Base-by-base conservation (phyloP, 2,113 vertebrate species). In the Perca schrenkii region DNA sequence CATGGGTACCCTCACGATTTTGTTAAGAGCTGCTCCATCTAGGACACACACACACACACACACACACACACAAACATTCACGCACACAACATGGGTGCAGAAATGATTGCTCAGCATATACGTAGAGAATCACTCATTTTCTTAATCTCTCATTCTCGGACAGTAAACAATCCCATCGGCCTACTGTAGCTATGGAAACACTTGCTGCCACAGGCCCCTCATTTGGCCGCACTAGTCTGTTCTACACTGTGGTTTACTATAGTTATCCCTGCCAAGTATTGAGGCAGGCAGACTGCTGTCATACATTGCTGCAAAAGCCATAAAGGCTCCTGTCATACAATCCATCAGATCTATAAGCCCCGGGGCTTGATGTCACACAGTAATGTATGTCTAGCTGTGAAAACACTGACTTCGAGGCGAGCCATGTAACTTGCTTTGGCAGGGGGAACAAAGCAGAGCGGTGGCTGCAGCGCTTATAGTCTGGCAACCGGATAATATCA, bases 371-470 rank as follows among this genome's bases (percentile, higher is more conserved):
- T 93, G 88, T 94, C 89, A 89, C 89, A 83, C 77, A 61, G 80
- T 86, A 91, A 92, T 89, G 84, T 88, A 90, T 84, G 77, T 91
- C 86, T 91, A 82, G 90, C 92, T 91, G 85, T 87, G 88, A 90
- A 89, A 92, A 93, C 86, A 93, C 71, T 73, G 90, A 91, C 83
- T 86, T 83, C n/a, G 77, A 92, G 89, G 86, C 53, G 3, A 76
- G 83, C 86, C 81, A n/a, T 91, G 90, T 78, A 92, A 92, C 88
- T 89, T 79, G 77, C 74, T 83, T 81, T 93, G 91, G 90, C 92
- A 88, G 79, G 60, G 62, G 67, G 80, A 89, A 91, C 84, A 90
- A 88, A 92, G 82, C 87, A 47, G 87, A 76, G 77, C 50, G 56
- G 63, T 8, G 63, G 88, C 83, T 79, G 66, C 83, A 66, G 76